Evolutionary conservation across 1,140 invertebrate genomes (phyloP).

Genomic region (Heliconius himera): DNA sequence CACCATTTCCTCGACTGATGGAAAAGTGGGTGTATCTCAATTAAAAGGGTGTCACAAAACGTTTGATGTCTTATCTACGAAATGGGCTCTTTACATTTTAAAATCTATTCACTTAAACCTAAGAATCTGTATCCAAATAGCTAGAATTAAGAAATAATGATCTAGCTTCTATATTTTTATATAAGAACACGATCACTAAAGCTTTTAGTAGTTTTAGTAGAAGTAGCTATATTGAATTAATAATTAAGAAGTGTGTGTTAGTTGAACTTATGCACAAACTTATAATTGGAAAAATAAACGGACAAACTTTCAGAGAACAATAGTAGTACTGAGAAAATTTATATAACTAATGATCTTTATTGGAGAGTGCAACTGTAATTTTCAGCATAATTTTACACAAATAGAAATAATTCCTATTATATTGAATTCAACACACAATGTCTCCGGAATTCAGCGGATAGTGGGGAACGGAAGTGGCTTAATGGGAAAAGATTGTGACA

Average conservation of each 20-base stretch:
- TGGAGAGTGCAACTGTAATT: too few relatives aligned
- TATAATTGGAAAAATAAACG: too few relatives aligned
- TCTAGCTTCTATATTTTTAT: not conserved
- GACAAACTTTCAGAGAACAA: not conserved
- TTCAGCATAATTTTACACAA: too few relatives aligned
- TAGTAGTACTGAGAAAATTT: not conserved
- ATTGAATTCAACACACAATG: too few relatives aligned
- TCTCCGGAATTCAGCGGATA: not conserved
- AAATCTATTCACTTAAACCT: not conserved
- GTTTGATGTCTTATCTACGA: slow-evolving; percentile 7
- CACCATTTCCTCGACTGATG: slow-evolving; percentile 1
- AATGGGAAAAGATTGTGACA: too few relatives aligned
- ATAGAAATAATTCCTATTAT: too few relatives aligned
- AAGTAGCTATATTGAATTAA: not conserved
- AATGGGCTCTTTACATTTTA: not conserved
- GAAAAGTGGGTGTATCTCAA: slow-evolving; percentile 10
- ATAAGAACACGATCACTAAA: not conserved
- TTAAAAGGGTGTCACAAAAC: slow-evolving; percentile 1
- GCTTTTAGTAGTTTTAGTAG: not conserved
- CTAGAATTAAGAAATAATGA: not conserved
- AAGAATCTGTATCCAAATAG: not conserved
- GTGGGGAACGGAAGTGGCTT: too few relatives aligned
- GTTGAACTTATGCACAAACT: not conserved
- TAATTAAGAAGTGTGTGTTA: not conserved
- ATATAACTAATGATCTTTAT: not conserved